Evolutionary conservation across 1,140 invertebrate species (phyloP).

Genomic region (Dendrolimus kikuchii): DNA sequence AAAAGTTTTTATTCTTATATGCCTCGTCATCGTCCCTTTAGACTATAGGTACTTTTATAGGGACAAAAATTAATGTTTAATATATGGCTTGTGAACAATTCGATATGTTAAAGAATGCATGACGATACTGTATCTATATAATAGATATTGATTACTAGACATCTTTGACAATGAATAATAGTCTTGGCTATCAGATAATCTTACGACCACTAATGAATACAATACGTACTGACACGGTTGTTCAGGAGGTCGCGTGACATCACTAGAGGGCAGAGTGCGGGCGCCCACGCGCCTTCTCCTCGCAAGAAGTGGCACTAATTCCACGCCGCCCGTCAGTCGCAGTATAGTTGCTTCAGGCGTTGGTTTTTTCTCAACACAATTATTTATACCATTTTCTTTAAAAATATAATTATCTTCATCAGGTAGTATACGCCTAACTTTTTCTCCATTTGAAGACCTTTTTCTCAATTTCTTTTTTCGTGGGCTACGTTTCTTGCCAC

Average conservation of each 20-base stretch:
- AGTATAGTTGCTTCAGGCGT: conserved; percentile 68
- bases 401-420: conserved; percentile 21
- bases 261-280: conserved; percentile 70
- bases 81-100: too few species aligned
- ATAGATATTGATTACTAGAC: too few species aligned
- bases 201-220: conserved; percentile 6
- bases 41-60: too few species aligned
- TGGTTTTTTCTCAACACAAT: conserved; percentile 42
- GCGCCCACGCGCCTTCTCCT: conserved; percentile 60
- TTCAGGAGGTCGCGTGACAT: conserved; percentile 72
- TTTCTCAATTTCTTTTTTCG: conserved; percentile 49
- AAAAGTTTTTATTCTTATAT: too few species aligned
- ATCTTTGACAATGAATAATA: neutral
- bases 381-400: conserved; percentile 11
- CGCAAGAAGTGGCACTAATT: conserved; percentile 79
- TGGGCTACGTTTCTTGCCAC: conserved; percentile 27
- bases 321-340: conserved; percentile 74
- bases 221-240: conserved; percentile 56
- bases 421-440: conserved; percentile 25
- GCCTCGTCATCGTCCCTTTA: too few species aligned
- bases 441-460: conserved; percentile 44
- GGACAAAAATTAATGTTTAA: too few species aligned
- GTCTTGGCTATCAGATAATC: neutral
- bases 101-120: too few species aligned
- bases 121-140: too few species aligned